Evolutionary conservation across 2,888 invertebrate genomes (phyloP).

Genomic region (Kuschelorhynchus macadamiae): DNA sequence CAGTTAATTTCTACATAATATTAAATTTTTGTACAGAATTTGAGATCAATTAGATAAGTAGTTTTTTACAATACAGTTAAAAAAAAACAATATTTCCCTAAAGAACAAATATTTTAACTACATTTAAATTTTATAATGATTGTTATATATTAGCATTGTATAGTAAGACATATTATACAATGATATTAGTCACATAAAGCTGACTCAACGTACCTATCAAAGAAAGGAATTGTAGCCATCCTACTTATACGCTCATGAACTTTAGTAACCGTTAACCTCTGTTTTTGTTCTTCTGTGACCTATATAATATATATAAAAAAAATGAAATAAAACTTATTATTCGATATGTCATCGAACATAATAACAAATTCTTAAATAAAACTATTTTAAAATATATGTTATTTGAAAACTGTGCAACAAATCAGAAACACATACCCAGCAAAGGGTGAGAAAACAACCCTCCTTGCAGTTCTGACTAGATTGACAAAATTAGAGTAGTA

Average conservation of each 20-base stretch:
- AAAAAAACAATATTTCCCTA: too few relatives aligned
- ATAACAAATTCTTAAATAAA: too few relatives aligned
- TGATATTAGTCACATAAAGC: too few relatives aligned
- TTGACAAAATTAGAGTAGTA: not conserved
- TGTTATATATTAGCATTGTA: too few relatives aligned
- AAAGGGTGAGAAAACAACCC: constrained; percentile 13
- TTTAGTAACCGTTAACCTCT: not conserved
- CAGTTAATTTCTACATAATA: too few relatives aligned
- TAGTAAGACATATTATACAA: too few relatives aligned
- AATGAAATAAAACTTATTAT: not conserved
- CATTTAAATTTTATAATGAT: too few relatives aligned
- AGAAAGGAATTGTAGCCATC: constrained; percentile 9
- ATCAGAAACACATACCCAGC: constrained; percentile 3
- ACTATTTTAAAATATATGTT: not conserved
- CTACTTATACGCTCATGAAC: constrained; percentile 11
- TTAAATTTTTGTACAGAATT: too few relatives aligned
- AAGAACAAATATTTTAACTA: too few relatives aligned
- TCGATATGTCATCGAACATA: too few relatives aligned
- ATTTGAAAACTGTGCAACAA: not conserved
- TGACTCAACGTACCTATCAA: constrained; percentile 12
- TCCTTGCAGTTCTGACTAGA: constrained; percentile 1
- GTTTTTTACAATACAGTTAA: too few relatives aligned
- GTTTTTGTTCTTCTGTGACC: not conserved
- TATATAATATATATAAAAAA: not conserved
- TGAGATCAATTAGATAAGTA: too few relatives aligned